Conservation (phyloP, 2,113 vertebrate genomes). For the Himantopus leucocephalus region DNA sequence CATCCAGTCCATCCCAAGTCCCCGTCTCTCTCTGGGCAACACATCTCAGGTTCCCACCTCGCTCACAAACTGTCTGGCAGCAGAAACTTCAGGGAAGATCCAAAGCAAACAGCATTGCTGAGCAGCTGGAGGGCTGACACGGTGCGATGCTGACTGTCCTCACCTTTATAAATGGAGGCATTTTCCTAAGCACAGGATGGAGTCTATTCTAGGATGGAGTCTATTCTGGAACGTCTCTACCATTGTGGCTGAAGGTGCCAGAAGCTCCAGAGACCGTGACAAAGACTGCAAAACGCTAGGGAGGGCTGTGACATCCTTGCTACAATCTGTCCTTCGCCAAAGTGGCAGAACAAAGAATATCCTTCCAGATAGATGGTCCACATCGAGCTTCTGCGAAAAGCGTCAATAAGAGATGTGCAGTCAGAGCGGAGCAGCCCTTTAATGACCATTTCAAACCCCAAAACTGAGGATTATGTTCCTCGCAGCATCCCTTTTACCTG, state of each 20-base stretch:
- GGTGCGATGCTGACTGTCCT: fast-evolving
- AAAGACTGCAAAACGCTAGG: neutral
- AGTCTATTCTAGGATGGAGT: neutral
- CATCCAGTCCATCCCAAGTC: neutral
- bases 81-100: neutral
- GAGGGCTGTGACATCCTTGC: neutral
- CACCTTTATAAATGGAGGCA: neutral
- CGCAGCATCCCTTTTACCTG: neutral
- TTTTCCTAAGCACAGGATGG: neutral
- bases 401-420: neutral
- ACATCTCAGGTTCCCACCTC: neutral
- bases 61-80: neutral
- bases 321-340: neutral
- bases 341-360: neutral
- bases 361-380: neutral
- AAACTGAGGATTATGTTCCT: neutral
- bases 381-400: fast-evolving
- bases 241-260: neutral
- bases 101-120: neutral
- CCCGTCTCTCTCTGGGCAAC: neutral
- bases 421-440: neutral
- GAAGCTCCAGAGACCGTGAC: neutral
- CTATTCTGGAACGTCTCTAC: neutral
- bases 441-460: neutral
- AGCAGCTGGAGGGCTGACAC: neutral